phyloP scores from a whole-genome alignment of 2,113 vertebrate species.

The Pontoporia blainvillei region DNA sequence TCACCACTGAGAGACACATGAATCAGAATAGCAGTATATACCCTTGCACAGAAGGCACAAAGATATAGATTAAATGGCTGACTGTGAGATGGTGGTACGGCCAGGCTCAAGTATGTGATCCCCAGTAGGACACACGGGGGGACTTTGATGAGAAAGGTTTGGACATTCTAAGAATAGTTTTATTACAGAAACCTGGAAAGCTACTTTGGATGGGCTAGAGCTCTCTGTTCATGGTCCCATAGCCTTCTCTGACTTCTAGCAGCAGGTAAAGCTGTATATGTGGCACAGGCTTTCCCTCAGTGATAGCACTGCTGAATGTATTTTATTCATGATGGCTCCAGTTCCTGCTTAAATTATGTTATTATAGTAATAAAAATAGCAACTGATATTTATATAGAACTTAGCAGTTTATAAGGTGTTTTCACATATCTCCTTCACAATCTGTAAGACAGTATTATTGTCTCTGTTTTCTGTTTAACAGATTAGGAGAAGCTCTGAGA shows the following conservation, averaged over 20 bases:
- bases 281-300: neutral
- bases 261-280: neutral
- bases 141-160: neutral
- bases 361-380: neutral
- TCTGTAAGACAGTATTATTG: neutral
- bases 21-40: neutral
- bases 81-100: accelerated
- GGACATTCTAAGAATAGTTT: neutral
- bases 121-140: neutral
- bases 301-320: neutral
- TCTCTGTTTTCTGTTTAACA: neutral
- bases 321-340: neutral
- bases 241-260: neutral
- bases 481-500: neutral
- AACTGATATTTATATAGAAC: neutral
- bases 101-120: neutral
- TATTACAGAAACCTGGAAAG: neutral
- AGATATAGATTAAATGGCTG: neutral
- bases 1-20: neutral
- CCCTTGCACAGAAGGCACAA: accelerated
- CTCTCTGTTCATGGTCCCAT: neutral
- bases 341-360: neutral
- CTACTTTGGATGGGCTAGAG: neutral
- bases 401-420: neutral
- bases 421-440: neutral